Evolutionary conservation across 2,797 vertebrate species (phyloP), one percentile per base, ranked within the genome.

Genomic region (Alauda arvensis): DNA sequence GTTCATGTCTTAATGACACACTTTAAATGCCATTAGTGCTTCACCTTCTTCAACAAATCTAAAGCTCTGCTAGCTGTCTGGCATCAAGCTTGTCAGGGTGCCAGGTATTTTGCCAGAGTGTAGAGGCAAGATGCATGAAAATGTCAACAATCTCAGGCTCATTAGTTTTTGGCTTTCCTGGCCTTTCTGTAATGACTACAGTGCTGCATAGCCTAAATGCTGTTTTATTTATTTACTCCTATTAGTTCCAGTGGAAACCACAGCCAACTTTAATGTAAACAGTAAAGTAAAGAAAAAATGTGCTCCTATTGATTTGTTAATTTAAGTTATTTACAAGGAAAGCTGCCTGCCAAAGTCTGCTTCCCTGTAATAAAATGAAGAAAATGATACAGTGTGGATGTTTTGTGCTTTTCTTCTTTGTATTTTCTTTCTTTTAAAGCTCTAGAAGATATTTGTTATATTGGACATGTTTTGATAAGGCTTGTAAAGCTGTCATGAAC

Each of bases 81-180:
- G 70, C 56, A 72, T 89, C 46, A 77, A 4, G 68, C 51, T 90
- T 92, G 83, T 89, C 71, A 70, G 21, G 8, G 9, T 86, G 85
- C 91, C 87, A 92, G 74, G 21, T 93, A 63, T 91, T 92, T 90
- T 88, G 71, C 81, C 77, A 88, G 81, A 19, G 57, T 85, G 26
- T 56, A 74, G 66, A 85, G 65, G 66, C 70, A 89, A 92, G 82
- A 88, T 62, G 62, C 79, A 59, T 90, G 72, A 89, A 94, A 93
- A 93, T 86, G 77, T 93, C 86, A 88, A 62, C 89, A 84, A 49
- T 89, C 69, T 88, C 52, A 70, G 68, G 60, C 88, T 95, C 88
- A 78, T 94, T 94, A 95, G 81, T 69, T 91, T 88, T 93, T 93
- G 77, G 60, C 74, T 93, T 93, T 89, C 46, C 52, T 80, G 92